Conservation (phyloP, 2,113 vertebrate species). For the Pterocles gutturalis region DNA sequence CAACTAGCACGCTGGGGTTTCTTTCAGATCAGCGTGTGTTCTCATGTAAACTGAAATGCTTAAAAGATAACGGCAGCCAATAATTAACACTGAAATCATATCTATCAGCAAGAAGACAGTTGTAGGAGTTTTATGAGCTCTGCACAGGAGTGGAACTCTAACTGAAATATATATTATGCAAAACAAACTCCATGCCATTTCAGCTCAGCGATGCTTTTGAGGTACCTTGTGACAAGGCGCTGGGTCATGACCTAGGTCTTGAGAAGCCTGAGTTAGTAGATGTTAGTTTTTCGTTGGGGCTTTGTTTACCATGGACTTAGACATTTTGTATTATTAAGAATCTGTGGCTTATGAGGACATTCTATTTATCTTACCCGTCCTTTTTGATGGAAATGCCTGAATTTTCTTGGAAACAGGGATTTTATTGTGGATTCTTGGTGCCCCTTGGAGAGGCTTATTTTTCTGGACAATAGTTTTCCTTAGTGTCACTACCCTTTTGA, state of each 20-base stretch:
- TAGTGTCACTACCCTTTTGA: conserved; percentile 78
- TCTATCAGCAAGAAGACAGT: not conserved
- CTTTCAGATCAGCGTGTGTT: not conserved
- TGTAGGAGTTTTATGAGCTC: not conserved
- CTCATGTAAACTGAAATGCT: not conserved
- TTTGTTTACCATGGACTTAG: conserved; percentile 79
- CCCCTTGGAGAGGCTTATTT: conserved; percentile 81
- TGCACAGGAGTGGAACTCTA: not conserved
- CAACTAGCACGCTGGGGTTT: rapidly evolving
- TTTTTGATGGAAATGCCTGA: conserved; percentile 82
- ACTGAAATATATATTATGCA: not conserved
- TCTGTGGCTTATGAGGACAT: conserved; percentile 77
- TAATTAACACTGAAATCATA: not conserved
- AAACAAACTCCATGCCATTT: conserved; percentile 4
- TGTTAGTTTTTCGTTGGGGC: conserved; percentile 77
- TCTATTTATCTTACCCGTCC: conserved; percentile 79
- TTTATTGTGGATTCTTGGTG: conserved; percentile 80
- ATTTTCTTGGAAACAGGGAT: conserved; percentile 81
- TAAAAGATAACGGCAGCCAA: not conserved
- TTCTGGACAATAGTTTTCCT: conserved; percentile 80
- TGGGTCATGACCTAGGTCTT: conserved; percentile 72
- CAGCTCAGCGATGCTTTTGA: conserved; percentile 64
- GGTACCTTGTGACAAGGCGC: conserved; percentile 60
- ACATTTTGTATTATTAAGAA: conserved; percentile 81
- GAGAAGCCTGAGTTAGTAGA: conserved; percentile 75